Percentiles rank a stretch among this genome's conserved stretches.
phyloP scores from a whole-genome alignment of 2,888 invertebrate species.

The Lepidochrysops patricia region DNA sequence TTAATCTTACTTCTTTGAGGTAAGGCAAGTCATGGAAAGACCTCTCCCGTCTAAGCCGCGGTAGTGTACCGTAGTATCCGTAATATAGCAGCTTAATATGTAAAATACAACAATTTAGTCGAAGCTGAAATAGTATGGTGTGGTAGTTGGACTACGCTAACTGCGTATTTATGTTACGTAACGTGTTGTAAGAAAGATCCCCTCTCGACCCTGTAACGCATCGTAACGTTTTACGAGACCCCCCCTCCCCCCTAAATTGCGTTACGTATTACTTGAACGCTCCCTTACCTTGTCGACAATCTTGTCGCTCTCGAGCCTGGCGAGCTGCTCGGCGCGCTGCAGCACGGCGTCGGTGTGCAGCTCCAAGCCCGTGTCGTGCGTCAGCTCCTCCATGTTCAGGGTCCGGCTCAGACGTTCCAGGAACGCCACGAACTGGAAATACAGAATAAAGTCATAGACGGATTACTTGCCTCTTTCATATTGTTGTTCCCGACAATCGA shows the following conservation, averaged over 20 bases:
- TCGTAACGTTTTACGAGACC: too few species aligned
- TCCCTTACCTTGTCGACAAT: slow-evolving; percentile 87
- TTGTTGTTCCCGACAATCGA: too few species aligned
- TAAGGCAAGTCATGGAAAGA: slow-evolving; percentile 86
- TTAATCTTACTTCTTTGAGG: slow-evolving; percentile 83
- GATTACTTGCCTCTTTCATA: too few species aligned
- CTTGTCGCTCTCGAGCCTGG: slow-evolving; percentile 86
- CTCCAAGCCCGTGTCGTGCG: slow-evolving; percentile 86
- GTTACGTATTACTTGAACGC: too few species aligned
- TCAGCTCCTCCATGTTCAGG: slow-evolving; percentile 89
- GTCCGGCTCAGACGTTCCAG: slow-evolving; percentile 87
- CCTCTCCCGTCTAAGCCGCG: slow-evolving; percentile 83
- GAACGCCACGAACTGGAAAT: slow-evolving; percentile 83
- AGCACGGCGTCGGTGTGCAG: slow-evolving; percentile 88
- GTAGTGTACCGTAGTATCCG: slow-evolving; percentile 81
- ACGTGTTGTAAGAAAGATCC: too few species aligned
- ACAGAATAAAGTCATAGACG: too few species aligned
- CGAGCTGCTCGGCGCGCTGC: slow-evolving; percentile 88
- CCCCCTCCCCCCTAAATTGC: too few species aligned
- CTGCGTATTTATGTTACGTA: too few species aligned
- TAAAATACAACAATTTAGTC: slow-evolving; percentile 21
- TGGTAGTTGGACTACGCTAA: too few species aligned
- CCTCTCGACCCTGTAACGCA: too few species aligned
- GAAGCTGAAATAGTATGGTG: not conserved
- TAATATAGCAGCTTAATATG: slow-evolving; percentile 78